Percentiles rank a stretch among this genome's conserved stretches.
These are phyloP conservation scores for Pogona vitticeps DNA, from an alignment of 2,113 vertebrate genomes.

Conservation along the genomic window DNA sequence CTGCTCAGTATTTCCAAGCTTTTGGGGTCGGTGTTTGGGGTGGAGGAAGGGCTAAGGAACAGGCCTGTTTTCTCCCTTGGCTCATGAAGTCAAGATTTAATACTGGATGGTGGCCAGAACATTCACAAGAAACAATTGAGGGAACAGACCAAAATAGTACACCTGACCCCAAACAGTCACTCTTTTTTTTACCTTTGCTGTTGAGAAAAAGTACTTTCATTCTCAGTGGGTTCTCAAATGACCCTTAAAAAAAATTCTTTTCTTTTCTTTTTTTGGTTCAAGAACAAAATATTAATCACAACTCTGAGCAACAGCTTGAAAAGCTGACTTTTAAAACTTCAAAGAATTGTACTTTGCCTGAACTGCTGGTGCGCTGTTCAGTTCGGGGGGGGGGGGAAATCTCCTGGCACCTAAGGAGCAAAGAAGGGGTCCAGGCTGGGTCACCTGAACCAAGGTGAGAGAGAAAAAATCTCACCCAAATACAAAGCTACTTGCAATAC, in stretches of 20 bases:
- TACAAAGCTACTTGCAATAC: too few species aligned
- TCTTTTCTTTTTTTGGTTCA: background rate
- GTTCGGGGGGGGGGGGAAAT: too few species aligned
- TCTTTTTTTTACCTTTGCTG: background rate
- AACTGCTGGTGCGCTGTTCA: background rate
- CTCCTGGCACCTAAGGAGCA: background rate
- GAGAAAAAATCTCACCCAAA: background rate
- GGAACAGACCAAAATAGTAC: background rate
- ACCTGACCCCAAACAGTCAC: background rate
- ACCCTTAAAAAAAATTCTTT: background rate
- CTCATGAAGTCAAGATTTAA: background rate
- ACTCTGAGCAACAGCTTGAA: background rate
- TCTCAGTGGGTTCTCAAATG: background rate
- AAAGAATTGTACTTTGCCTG: background rate
- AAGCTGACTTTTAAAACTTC: background rate
- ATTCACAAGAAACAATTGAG: background rate
- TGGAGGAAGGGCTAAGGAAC: background rate
- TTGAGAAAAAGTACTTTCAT: background rate
- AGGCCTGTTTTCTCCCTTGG: background rate
- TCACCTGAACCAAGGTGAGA: background rate
- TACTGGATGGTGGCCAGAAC: background rate
- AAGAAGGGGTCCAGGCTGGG: background rate
- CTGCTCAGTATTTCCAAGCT: background rate
- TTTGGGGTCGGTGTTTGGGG: background rate
- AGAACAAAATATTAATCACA: background rate